Evolutionary conservation across 2,113 vertebrate species (phyloP), one percentile per base, ranked within the genome.

Genomic region (Oceanodroma tethys): DNA sequence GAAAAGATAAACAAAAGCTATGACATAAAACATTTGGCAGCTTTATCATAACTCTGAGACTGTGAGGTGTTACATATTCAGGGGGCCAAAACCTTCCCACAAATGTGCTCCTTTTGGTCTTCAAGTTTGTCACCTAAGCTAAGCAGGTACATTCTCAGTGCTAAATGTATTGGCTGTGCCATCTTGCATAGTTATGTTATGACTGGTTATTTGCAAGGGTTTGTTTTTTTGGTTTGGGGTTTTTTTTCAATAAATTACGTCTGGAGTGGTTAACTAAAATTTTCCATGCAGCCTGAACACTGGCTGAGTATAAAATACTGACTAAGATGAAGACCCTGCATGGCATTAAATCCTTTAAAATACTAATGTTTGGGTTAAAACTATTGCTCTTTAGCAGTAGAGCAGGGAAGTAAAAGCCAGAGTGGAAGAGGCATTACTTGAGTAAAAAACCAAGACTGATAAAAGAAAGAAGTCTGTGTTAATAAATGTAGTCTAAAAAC

Each of bases 1-100:
- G 42, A 29, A 56, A 82, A 81, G 47, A 14, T 18, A 78, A 83
- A 48, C 32, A 67, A 43, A 40, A 91, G 29, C 45, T 80, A 27
- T 97, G 97, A 70, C 93, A 94, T 38, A 84, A 97, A 97, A 98
- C 97, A 98, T 98, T 88, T 98, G 82, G 78, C 98, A 95, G 78
- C 67, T 94, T 94, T 95, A 52, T 62, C 7, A 18, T 58, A 98
- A 97, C 85, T 55, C 26, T 60, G 59, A n/a, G 36, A 56, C 16
- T n/a, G 20, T 65, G 27, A 91, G 8, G 7, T 55, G 15, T 65
- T 78, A 10, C 0, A 2, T 58, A 55, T 48, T 76, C 25, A 40
- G 10, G 19, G 40, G 14, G 11, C 21, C 52, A 83, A 86, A 72
- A 72, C 38, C 29, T 34, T 86, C 83, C n/a, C 26, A 9, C 0